Evolutionary conservation across 2,888 invertebrate genomes (phyloP).

Genomic region (Calliscelio sp.): DNA sequence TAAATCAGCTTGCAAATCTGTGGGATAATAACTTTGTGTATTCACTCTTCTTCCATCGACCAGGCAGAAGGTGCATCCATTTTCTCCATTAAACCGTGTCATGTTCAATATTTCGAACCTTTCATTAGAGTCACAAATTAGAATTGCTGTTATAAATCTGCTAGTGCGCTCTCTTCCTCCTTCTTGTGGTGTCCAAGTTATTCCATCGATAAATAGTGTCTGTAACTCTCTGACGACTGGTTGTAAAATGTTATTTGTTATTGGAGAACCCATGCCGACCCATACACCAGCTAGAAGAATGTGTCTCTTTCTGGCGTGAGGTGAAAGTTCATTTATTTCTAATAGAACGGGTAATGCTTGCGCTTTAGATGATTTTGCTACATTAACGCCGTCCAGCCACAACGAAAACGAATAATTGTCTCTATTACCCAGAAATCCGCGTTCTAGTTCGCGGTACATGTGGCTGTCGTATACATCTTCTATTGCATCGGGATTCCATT

Average conservation of each 20-base stretch:
- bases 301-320: slow-evolving; percentile 57
- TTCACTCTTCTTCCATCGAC: not conserved
- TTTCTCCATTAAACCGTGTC: slow-evolving; percentile 5
- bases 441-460: slow-evolving; percentile 15
- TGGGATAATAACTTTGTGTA: no score
- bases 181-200: no score
- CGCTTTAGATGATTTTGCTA: not conserved
- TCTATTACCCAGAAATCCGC: slow-evolving; percentile 6
- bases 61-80: slow-evolving; percentile 1
- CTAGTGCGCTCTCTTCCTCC: no score
- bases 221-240: no score
- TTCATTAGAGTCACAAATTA: no score
- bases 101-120: no score
- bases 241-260: not conserved
- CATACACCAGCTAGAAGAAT: not conserved
- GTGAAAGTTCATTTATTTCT: slow-evolving; percentile 66
- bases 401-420: slow-evolving; percentile 32
- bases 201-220: no score
- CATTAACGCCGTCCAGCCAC: slow-evolving; percentile 55
- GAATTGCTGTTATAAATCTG: no score
- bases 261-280: not conserved
- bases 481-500: not conserved
- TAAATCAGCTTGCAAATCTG: no score
- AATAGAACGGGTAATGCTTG: slow-evolving; percentile 58
- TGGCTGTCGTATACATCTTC: slow-evolving; percentile 33